These are phyloP conservation scores for Trichonephila clavipes DNA, from an alignment of 1,140 invertebrate genomes.

Conservation along the genomic window DNA sequence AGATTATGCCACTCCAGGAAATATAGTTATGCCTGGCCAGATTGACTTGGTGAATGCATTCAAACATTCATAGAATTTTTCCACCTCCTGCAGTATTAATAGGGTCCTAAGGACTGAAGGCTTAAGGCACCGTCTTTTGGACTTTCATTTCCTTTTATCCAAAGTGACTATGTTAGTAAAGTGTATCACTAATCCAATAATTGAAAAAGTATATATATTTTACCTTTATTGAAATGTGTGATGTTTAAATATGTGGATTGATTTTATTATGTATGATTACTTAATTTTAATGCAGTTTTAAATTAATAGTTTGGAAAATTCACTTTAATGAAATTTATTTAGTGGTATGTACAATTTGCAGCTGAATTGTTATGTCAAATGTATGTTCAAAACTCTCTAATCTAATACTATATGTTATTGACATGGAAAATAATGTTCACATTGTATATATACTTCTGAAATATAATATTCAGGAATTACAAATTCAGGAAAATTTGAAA, in stretches of 20 bases:
- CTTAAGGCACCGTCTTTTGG: slow-evolving; percentile 11
- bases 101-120: slow-evolving; percentile 60
- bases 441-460: slow-evolving; percentile 3
- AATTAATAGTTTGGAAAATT: no score
- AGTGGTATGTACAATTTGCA: background rate
- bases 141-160: slow-evolving; percentile 12
- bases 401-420: background rate
- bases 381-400: background rate
- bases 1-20: slow-evolving; percentile 84
- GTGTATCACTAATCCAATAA: background rate
- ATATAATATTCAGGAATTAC: slow-evolving; percentile 1
- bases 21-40: slow-evolving; percentile 76
- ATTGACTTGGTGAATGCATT: slow-evolving; percentile 71
- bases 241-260: background rate
- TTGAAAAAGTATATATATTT: background rate
- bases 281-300: slow-evolving; percentile 3
- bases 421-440: background rate
- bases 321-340: background rate
- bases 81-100: slow-evolving; percentile 51
- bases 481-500: background rate
- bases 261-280: background rate
- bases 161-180: slow-evolving; percentile 28
- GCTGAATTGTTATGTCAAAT: background rate
- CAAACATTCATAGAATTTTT: slow-evolving; percentile 70
- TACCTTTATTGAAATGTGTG: background rate